Evolutionary conservation across 92 coral and sea anemone species (phyloP).

Genomic region (Zoanthus gigantus): DNA sequence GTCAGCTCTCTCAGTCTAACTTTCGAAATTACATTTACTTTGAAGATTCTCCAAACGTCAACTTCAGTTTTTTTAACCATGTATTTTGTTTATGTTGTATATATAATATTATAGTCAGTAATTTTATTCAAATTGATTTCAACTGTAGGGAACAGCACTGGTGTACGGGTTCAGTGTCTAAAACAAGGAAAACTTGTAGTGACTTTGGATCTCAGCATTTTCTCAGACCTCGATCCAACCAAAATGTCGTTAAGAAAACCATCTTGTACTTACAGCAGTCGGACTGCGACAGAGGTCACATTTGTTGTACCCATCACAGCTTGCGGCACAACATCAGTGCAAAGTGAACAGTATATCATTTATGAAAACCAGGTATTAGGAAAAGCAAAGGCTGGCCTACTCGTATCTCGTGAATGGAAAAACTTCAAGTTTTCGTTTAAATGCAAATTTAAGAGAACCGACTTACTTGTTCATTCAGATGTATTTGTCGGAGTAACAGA

Average conservation of each 20-base stretch:
- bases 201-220: conserved; percentile 7
- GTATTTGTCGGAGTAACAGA: not conserved
- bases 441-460: conserved; percentile 31
- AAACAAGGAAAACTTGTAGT: conserved; percentile 8
- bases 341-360: not conserved
- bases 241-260: conserved; percentile 8
- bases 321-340: conserved; percentile 30
- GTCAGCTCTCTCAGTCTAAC: too few species aligned
- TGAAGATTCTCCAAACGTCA: too few species aligned
- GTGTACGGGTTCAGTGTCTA: conserved; percentile 1
- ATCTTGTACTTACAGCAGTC: conserved; percentile 18
- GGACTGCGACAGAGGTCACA: not conserved
- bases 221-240: conserved; percentile 7
- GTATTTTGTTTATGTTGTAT: too few species aligned
- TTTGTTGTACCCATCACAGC: not conserved
- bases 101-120: too few species aligned
- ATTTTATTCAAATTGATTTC: not conserved
- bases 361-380: conserved; percentile 3
- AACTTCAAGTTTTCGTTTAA: not conserved
- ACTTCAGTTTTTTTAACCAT: too few species aligned
- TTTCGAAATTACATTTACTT: too few species aligned
- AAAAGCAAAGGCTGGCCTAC: not conserved
- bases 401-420: conserved; percentile 4
- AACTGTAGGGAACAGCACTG: not conserved
- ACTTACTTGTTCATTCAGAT: not conserved